Base-by-base conservation (phyloP, 2,113 vertebrate species). In the Etheostoma spectabile region DNA sequence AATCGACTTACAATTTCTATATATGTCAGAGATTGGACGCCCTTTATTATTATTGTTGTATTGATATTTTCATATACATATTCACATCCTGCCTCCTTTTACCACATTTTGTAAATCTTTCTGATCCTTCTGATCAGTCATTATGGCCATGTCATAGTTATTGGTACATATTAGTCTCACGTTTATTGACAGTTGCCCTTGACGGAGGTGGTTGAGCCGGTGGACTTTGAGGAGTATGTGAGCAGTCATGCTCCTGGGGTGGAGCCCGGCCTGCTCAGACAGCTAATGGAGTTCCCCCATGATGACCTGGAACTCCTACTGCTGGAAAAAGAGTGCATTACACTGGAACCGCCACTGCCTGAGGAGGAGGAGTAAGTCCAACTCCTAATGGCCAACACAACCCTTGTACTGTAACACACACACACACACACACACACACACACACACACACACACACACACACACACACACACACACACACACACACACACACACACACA, bases 201-300 rank as follows among this genome's bases (percentile, higher is more conserved):
- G 80, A 95, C 96, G 0, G 97, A 98, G 82, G 96, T 97, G 75
- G 94, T 97, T 1, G 97, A 98, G 77, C 97, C 97, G 0, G 85
- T 98, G 79, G 97, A 98, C 85, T 97, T 96, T 21, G 97, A 98
- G 90, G 96, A 97, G 1, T 96, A 97, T 81, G 92, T 98, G 45
- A 94, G 92, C 77, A 96, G 95, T 74, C 95, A 96, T 27, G 94
- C 95, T 2, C 96, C 95, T 0, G 96, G 94, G 3, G 91, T 92
- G 4, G 97, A 98, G 86, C 90, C 95, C 0, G 96, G 96, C 0
- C 95, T 95, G 2, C 96, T 98, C 63, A 78, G 95, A 55, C 96
- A 97, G 81, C 94, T 98, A 5, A 74, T 95, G 3, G 97, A 98
- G 87, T 97, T 98, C 75, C 97, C 97, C 21, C 75, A 84, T 0